Evolutionary conservation across 2,113 vertebrate species (phyloP), one percentile per base, ranked within the genome.

Genomic region (Rhinoderma darwinii): DNA sequence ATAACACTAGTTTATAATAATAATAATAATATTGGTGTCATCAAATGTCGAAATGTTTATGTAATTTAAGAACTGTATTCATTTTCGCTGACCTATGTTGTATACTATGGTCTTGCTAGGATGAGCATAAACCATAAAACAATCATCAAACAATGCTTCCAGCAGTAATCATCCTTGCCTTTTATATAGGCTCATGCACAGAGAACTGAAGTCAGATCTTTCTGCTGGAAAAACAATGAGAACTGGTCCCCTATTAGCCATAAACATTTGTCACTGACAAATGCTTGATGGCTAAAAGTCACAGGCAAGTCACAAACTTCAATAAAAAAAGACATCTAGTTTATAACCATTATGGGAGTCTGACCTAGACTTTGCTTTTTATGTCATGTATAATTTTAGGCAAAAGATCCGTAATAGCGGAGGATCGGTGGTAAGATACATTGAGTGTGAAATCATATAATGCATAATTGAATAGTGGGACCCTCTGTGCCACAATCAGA

Each of bases 231-330:
- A 82, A 83, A 70, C 61, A 37, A 83, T 83, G 63, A 51, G 75
- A 83, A 25, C 81, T 17, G 74, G 44, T 84, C 82, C 82, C 82
- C 82, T 84, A 84, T 84, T 84, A 83, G 81, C 47, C 35, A 84
- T 73, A 84, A 84, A 73, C 82, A 84, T 54, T 84, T 84, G 68
- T 84, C 82, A 84, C 82, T 56, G 47, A 73, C 82, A 84, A 56
- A 74, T 3, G 17, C 30, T 74, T 84, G 82, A 84, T 84, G 66
- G 47, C 44, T 84, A 84, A 84, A 84, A 84, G 68, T 84, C 68
- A 73, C 63, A 84, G 82, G 72, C 82, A 84, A 84, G 68, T 84
- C 82, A 74, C 82, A 84, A 84, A 84, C 82, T 56, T 74, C 50
- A 72, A 84, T 73, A 84, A 84, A 84, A n/a, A 84, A 74, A 84